phyloP scores from a whole-genome alignment of 1,140 invertebrate species.

The Dreissena rostriformis region DNA sequence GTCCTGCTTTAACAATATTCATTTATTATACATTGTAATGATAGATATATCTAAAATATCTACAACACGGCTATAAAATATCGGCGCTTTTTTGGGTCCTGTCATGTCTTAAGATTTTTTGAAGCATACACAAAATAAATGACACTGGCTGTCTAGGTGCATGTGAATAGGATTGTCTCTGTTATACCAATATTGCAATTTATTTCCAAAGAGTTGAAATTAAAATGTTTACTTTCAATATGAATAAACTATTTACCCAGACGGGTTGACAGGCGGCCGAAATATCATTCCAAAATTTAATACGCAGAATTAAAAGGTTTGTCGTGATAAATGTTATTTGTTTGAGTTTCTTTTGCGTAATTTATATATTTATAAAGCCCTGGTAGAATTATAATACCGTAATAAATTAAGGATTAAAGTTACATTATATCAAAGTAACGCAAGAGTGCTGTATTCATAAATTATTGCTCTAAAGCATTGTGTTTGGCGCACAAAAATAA shows the following conservation, averaged over 20 bases:
- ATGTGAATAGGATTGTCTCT: constrained; percentile 3
- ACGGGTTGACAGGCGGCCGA: constrained; percentile 6
- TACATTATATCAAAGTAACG: constrained; percentile 50
- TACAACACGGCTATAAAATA: too few relatives aligned
- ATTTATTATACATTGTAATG: too few relatives aligned
- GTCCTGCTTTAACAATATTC: background rate
- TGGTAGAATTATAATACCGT: constrained; percentile 36
- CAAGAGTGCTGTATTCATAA: constrained; percentile 23
- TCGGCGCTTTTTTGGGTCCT: too few relatives aligned
- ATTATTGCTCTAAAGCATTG: constrained; percentile 42
- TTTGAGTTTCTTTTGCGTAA: constrained; percentile 43
- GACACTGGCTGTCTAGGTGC: background rate
- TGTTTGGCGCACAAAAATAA: constrained; percentile 49
- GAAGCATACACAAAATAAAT: background rate
- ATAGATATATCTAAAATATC: too few relatives aligned
- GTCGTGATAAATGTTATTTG: constrained; percentile 55
- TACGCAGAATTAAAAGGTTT: constrained; percentile 39
- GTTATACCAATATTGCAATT: constrained; percentile 34
- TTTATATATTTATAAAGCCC: constrained; percentile 48
- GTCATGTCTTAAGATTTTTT: too few relatives aligned
- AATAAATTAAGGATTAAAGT: constrained; percentile 51
- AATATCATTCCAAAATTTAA: constrained; percentile 52
- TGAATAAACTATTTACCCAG: constrained; percentile 53
- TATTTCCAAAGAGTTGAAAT: background rate
- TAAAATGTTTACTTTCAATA: constrained; percentile 46